Base-by-base conservation (phyloP, 2,888 invertebrate species). In the Ormyrus labotus region DNA sequence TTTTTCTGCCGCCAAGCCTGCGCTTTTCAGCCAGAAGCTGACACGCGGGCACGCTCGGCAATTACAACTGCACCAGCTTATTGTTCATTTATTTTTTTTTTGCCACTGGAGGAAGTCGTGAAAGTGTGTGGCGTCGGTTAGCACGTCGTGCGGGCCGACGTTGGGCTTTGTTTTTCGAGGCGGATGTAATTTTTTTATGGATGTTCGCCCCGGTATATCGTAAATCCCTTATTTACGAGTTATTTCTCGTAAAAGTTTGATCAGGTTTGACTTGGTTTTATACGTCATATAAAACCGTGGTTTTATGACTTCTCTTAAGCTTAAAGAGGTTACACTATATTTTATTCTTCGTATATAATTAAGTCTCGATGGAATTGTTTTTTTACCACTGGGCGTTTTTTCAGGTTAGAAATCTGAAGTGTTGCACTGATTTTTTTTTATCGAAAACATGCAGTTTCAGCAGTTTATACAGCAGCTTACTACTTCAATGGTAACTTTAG, bases 211-310 rank as follows among this genome's bases (percentile, higher is more conserved):
- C 51, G 34, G 45, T 60, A 11, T 0, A 2, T 53, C 60, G 47
- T 45, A 60, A 67, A 68, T 60, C 34, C 47, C n/a, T n/a, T 58
- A 58, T 67, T 67, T 58, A 67, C 6, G 13, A 60, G 45, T 60
- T 60, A 45, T 60, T 58, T 60, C 58, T 67, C 67, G 45, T 68
- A 68, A 60, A 75, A 60, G 60, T 58, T 74, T 50, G 50, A 67
- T 67, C 58, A 13, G 50, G 53, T 67, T 48, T 9, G 47, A 65
- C 55, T 57, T 11, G 48, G 34, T 6, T 72, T 73, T 58, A 45
- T 67, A 45, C 8, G 4, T 3, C 8, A 3, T 45, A 2, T 10
- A n/a, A 58, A 65, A 67, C 53, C 10, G 2, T 13, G n/a, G 13
- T 64, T 45, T 55, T 61, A 34, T 13, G 11, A 5, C 64, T 13